Evolutionary conservation across 2,113 vertebrate species (phyloP), one percentile per base, ranked within the genome.

Genomic region (Chloropsis hardwickii): DNA sequence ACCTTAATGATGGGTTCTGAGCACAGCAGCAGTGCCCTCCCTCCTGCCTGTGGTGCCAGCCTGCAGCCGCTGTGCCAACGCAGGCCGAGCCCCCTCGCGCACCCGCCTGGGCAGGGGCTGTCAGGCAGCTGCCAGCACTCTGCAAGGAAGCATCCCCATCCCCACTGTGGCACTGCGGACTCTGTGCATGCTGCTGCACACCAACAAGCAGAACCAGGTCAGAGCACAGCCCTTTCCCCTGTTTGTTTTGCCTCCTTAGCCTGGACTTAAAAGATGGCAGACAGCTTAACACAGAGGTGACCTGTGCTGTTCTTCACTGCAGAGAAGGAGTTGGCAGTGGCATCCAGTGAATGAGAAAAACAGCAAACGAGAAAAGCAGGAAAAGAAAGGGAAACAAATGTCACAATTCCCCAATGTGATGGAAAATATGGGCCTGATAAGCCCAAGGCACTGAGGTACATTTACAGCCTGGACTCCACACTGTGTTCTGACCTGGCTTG

Each of bases 1-100:
- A 5, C 44, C 58, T 45, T 40, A 65, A 57, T 6, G 28, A 24
- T 24, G 39, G 44, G 15, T 14, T 39, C n/a, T 73, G 71, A 44
- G 33, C 1, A 2, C 0, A 0, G 76, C 22, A 57, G 56, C 54
- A 24, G 5, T 69, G 70, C 37, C 45, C 35, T 64, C 50, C 3
- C 17, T 50, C 16, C 35, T 27, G 74, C 64, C 77, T 10, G 10
- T 0, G 16, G 40, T 31, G 50, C 51, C 62, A 40, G 65, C 35
- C 74, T 48, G 56, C 39, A 35, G 8, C 9, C 0, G 2, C 35
- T 70, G 56, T 69, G 71, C 51, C 71, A 5, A 2, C 0, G 1
- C 58, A 58, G 47, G 45, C 8, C 0, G 0, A 54, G 5, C 3
- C 22, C 40, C 39, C 24, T 21, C 1, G 0, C 2, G 25, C 5